Percentiles rank a stretch among this genome's conserved stretches.
phyloP scores from a whole-genome alignment of 2,113 vertebrate species.

The Macheiramphus alcinus region DNA sequence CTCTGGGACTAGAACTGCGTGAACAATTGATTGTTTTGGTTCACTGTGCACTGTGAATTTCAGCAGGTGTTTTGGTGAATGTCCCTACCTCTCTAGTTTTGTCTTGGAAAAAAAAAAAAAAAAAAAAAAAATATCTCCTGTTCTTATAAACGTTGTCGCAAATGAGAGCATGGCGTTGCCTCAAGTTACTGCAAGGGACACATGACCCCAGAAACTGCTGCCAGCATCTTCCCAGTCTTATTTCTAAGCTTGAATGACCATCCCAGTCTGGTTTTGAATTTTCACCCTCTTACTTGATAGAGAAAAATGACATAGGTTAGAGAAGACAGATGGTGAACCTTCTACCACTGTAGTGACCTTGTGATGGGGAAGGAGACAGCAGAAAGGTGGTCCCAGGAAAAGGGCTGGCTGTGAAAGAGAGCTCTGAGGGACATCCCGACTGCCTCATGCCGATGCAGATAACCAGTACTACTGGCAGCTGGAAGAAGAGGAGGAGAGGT shows the following conservation, averaged over 20 bases:
- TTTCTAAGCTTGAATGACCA: neutral
- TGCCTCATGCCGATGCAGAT: rapidly evolving
- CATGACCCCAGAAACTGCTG: neutral
- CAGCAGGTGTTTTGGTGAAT: neutral
- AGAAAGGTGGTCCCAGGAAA: neutral
- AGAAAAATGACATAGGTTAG: neutral
- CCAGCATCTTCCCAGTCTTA: neutral
- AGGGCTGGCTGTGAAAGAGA: neutral
- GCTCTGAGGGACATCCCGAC: neutral
- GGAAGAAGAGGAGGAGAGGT: neutral
- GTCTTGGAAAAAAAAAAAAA: neutral
- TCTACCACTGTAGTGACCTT: neutral
- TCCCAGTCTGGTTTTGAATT: neutral
- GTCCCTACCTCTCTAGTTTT: neutral
- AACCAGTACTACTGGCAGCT: neutral
- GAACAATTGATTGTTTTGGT: neutral
- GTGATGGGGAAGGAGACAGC: neutral
- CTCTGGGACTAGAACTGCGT: neutral
- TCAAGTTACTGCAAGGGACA: neutral
- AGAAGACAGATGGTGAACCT: neutral
- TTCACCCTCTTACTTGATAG: neutral
- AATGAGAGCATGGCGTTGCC: neutral
- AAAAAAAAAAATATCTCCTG: neutral
- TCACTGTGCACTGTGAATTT: neutral
- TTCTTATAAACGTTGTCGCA: neutral